Percentiles rank a stretch among this genome's conserved stretches.
Conservation (phyloP, 1,140 invertebrate species). For the Epicauta chinensis region DNA sequence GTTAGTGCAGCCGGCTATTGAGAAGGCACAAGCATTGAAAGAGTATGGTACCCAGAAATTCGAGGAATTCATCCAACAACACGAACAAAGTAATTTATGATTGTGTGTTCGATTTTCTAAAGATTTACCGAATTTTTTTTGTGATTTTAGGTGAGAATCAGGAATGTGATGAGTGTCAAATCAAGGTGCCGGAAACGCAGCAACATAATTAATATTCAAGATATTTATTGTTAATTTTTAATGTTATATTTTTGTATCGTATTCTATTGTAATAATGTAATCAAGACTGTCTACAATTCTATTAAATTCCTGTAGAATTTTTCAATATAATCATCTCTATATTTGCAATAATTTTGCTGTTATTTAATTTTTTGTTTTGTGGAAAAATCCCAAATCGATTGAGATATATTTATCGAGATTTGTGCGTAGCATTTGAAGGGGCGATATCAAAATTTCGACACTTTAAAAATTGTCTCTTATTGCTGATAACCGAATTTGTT, state of each 20-base stretch:
- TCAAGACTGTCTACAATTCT: neutral
- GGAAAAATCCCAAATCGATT: too few species aligned
- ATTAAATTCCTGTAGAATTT: neutral
- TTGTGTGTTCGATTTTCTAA: neutral
- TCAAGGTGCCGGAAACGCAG: neutral
- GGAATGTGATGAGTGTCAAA: constrained; percentile 8
- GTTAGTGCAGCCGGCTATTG: constrained; percentile 12
- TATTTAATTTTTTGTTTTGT: neutral
- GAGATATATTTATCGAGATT: too few species aligned
- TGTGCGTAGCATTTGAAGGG: too few species aligned
- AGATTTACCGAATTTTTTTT: neutral
- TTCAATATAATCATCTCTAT: neutral
- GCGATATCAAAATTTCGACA: too few species aligned
- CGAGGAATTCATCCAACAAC: constrained; percentile 24
- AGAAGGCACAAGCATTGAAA: constrained; percentile 25
- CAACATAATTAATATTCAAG: neutral
- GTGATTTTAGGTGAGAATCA: neutral
- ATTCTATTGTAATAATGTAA: neutral
- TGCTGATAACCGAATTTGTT: too few species aligned
- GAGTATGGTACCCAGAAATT: constrained; percentile 32
- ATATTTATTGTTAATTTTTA: constrained; percentile 10
- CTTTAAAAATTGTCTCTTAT: too few species aligned
- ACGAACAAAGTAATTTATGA: neutral
- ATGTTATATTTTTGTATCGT: neutral
- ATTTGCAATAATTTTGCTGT: constrained; percentile 1